Evolutionary conservation across 2,797 vertebrate species (phyloP).

Genomic region (Toxotes lorentzi): DNA sequence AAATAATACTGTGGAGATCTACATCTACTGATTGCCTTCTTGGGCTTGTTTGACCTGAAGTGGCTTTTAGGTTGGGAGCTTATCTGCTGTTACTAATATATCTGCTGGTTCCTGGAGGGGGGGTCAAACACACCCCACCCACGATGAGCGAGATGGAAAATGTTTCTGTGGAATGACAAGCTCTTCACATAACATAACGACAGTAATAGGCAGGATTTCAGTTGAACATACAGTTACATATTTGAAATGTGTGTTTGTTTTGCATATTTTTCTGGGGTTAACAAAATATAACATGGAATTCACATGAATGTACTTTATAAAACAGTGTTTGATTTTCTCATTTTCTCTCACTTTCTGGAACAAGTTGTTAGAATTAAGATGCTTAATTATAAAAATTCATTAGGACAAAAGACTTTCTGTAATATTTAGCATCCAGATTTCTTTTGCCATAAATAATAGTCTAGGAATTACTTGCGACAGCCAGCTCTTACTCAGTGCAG

Average conservation of each 20-base stretch:
- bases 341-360: background rate
- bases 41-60: conserved; percentile 24
- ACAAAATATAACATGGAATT: background rate
- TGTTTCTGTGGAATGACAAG: conserved; percentile 9
- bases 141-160: conserved; percentile 17
- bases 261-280: background rate
- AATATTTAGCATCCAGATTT: background rate
- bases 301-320: background rate
- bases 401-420: background rate
- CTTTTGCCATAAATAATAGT: background rate
- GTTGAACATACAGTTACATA: too few relatives aligned
- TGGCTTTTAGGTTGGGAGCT: conserved; percentile 10
- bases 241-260: background rate
- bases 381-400: background rate
- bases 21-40: background rate
- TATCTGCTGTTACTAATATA: conserved; percentile 50
- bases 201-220: background rate
- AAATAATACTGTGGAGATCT: background rate
- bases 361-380: background rate
- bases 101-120: background rate
- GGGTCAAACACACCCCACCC: conserved; percentile 3
- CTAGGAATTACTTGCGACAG: background rate
- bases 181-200: background rate
- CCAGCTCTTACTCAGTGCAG: background rate
- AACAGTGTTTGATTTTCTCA: background rate